A percentile compares a stretch with the other conserved stretches of the same genome.
These are phyloP conservation scores for Tapirus indicus DNA, from an alignment of 2,797 vertebrate genomes.

Conservation along the genomic window DNA sequence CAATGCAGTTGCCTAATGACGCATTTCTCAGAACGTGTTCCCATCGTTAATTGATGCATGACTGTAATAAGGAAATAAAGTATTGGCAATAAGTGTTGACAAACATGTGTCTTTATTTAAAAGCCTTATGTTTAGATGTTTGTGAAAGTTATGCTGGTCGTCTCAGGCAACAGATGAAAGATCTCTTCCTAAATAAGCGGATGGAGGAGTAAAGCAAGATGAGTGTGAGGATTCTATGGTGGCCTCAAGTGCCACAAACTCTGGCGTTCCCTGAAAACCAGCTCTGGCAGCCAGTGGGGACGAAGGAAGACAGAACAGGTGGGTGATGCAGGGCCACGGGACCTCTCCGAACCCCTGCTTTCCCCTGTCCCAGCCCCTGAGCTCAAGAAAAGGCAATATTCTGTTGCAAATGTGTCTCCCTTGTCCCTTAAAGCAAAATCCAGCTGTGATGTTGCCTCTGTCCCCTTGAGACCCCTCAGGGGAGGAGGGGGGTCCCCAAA, in stretches of 20 bases:
- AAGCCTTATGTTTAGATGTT: neutral
- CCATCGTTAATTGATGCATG: too few relatives aligned
- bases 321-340: neutral
- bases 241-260: neutral
- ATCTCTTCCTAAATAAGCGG: neutral
- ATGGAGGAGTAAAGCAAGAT: neutral
- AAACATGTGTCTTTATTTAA: neutral
- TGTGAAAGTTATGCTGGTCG: neutral
- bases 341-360: neutral
- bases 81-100: too few relatives aligned
- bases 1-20: too few relatives aligned
- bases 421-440: neutral
- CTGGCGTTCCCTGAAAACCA: neutral
- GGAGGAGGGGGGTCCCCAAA: neutral
- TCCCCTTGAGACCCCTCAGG: neutral
- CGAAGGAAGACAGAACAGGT: neutral
- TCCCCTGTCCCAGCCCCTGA: neutral
- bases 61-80: neutral
- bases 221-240: neutral
- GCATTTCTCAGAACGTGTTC: too few relatives aligned
- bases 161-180: neutral
- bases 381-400: neutral
- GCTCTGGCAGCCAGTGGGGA: neutral
- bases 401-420: neutral
- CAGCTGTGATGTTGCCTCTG: neutral